Evolutionary conservation across 2,888 invertebrate genomes (phyloP).

Genomic region (Pterostichus niger): DNA sequence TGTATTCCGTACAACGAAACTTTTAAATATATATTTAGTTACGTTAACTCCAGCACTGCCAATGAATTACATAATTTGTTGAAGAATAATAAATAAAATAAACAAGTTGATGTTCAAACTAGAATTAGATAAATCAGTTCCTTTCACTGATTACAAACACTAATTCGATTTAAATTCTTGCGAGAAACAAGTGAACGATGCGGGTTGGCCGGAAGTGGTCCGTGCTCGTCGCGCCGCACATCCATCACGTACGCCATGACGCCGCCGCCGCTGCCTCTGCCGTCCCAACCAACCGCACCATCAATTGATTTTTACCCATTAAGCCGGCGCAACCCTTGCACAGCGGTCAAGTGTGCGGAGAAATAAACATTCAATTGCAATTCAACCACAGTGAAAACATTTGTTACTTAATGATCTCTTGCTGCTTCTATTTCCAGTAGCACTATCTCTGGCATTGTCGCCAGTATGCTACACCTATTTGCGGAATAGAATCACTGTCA

Average conservation of each 20-base stretch:
- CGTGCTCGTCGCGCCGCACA: conserved; percentile 52
- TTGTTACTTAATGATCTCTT: conserved; percentile 39
- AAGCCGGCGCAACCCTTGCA: conserved; percentile 15
- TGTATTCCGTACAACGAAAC: too few species aligned
- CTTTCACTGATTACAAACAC: conserved; percentile 27
- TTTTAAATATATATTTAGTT: too few species aligned
- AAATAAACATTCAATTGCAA: conserved; percentile 62
- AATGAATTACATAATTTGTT: background rate
- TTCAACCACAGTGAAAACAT: conserved; percentile 59
- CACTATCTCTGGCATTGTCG: too few species aligned
- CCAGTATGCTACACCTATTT: too few species aligned
- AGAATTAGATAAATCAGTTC: conserved; percentile 30
- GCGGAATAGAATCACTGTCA: too few species aligned
- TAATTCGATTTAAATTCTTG: conserved; percentile 59
- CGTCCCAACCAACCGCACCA: background rate
- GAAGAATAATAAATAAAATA: background rate
- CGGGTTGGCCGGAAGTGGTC: conserved; percentile 38
- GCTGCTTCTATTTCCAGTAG: background rate
- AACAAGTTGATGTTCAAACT: background rate
- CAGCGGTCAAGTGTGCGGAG: conserved; percentile 1
- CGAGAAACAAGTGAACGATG: conserved; percentile 50
- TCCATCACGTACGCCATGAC: conserved; percentile 40
- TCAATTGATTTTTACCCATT: conserved; percentile 64
- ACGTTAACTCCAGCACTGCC: background rate
- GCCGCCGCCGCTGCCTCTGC: background rate